Evolutionary conservation across 2,797 vertebrate species (phyloP).

Genomic region (Clarias pachynema): DNA sequence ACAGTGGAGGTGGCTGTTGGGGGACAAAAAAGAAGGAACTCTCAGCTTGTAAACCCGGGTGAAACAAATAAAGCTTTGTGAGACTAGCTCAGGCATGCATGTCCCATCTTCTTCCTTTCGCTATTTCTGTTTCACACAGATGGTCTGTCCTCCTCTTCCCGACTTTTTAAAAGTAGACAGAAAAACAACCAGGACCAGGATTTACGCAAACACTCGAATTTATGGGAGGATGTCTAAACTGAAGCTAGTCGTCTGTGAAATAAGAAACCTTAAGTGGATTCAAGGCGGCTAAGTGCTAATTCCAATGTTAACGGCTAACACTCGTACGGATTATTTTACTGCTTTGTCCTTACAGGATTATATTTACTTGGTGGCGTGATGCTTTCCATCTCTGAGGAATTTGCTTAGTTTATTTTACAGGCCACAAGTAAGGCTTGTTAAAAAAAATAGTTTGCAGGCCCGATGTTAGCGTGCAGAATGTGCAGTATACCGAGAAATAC

Average conservation of each 20-base stretch:
- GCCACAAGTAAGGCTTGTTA: constrained; percentile 43
- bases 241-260: constrained; percentile 38
- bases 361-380: constrained; percentile 33
- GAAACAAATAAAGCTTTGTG: constrained; percentile 56
- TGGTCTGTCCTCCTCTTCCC: constrained; percentile 25
- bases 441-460: constrained; percentile 40
- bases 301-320: constrained; percentile 42
- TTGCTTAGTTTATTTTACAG: constrained; percentile 54
- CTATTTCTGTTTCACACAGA: constrained; percentile 22
- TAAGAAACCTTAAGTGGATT: constrained; percentile 46
- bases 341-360: constrained; percentile 41
- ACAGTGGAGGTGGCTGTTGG: neutral
- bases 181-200: constrained; percentile 29
- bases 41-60: constrained; percentile 42
- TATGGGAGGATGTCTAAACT: constrained; percentile 34
- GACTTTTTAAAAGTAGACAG: constrained; percentile 23
- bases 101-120: constrained; percentile 23
- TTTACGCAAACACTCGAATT: constrained; percentile 50
- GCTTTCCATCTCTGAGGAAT: constrained; percentile 38
- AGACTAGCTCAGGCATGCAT: constrained; percentile 38
- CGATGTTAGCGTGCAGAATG: constrained; percentile 24
- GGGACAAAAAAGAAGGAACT: constrained; percentile 24
- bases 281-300: constrained; percentile 44
- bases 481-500: neutral
- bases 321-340: constrained; percentile 44